Conservation (phyloP, 53 echinoderm and acorn worm genomes). For the Echinometra lucunter region DNA sequence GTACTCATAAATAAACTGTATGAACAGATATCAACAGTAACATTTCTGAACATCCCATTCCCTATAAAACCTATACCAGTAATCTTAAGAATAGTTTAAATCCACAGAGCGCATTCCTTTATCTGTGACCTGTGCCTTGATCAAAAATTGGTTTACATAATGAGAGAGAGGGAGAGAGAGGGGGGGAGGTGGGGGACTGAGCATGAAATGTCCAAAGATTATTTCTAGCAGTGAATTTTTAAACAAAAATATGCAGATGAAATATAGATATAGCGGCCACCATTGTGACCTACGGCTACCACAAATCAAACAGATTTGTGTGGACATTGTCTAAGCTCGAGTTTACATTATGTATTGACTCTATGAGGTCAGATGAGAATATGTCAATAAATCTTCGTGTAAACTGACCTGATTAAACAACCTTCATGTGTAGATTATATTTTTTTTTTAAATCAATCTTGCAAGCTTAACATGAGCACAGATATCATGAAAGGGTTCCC, state of each 20-base stretch:
- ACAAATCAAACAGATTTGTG: constrained; percentile 30
- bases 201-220: not conserved
- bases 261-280: not conserved
- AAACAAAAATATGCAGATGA: not conserved
- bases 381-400: constrained; percentile 14
- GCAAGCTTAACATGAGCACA: not conserved
- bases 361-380: not conserved
- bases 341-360: constrained; percentile 30
- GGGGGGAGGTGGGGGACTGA: not conserved
- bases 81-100: too few species aligned
- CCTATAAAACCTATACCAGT: too few species aligned
- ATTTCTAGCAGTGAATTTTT: not conserved
- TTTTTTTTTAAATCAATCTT: constrained; percentile 14
- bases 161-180: too few species aligned
- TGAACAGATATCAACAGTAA: too few species aligned
- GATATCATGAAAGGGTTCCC: not conserved
- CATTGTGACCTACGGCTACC: not conserved
- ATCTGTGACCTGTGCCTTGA: not conserved
- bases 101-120: too few species aligned
- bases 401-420: constrained; percentile 36
- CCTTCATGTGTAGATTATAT: not conserved
- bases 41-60: too few species aligned
- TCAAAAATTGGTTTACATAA: not conserved
- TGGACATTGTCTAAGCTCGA: not conserved
- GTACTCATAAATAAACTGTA: too few species aligned